A percentile compares a stretch with the other conserved stretches of the same genome.
Evolutionary conservation across 2,888 invertebrate species (phyloP).

Genomic region (Sesamia inferens): DNA sequence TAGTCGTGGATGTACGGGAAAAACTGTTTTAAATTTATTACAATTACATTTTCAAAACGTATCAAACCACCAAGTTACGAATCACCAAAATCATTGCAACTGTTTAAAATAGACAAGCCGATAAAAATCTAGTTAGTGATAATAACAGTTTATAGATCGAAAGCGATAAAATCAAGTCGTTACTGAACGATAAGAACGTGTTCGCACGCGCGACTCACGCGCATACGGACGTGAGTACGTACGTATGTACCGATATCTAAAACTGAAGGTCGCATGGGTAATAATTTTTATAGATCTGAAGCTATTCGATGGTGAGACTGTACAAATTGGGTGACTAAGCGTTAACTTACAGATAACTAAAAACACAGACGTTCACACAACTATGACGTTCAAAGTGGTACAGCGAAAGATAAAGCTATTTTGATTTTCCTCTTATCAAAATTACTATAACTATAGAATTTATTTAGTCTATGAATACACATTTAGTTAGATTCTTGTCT

Average conservation of each 20-base stretch:
- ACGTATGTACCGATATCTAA: slow-evolving; percentile 40
- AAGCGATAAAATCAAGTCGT: slow-evolving; percentile 42
- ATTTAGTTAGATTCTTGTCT: not conserved
- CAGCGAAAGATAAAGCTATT: slow-evolving; percentile 13
- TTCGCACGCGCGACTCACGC: slow-evolving; percentile 49
- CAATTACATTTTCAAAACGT: not conserved
- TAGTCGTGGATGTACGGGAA: not conserved
- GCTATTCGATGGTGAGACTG: slow-evolving; percentile 23
- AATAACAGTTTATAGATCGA: slow-evolving; percentile 40
- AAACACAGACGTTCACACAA: slow-evolving; percentile 3
- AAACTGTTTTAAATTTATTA: not conserved
- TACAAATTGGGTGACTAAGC: slow-evolving; percentile 46
- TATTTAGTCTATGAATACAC: not conserved
- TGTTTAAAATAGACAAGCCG: slow-evolving; percentile 28
- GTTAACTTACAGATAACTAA: slow-evolving; percentile 20
- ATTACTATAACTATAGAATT: not conserved
- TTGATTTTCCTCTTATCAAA: slow-evolving; percentile 19
- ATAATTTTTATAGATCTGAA: slow-evolving; percentile 57
- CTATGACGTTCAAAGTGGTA: not conserved
- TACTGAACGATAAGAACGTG: slow-evolving; percentile 59
- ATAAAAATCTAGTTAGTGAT: slow-evolving; percentile 54
- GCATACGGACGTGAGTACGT: slow-evolving; percentile 44
- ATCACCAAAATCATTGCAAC: not conserved
- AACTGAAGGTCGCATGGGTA: slow-evolving; percentile 57
- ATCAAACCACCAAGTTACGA: not conserved